Evolutionary conservation across 2,113 vertebrate genomes (phyloP).

Genomic region (Fulica atra): DNA sequence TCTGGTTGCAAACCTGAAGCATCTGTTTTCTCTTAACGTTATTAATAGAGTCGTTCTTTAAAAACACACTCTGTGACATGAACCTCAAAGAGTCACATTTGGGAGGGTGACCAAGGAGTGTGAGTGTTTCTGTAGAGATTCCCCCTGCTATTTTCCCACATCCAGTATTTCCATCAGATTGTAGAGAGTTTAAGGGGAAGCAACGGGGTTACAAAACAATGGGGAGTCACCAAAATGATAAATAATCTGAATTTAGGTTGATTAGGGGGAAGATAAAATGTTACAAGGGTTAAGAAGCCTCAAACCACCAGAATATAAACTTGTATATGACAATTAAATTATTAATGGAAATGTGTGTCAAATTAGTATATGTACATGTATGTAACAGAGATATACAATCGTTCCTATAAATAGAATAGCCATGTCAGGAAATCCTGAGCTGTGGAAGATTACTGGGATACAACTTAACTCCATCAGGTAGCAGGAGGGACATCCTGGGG

Average conservation of each 20-base stretch:
- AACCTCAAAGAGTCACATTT: neutral
- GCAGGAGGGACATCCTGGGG: neutral
- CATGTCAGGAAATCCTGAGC: neutral
- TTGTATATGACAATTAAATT: neutral
- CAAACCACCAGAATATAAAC: neutral
- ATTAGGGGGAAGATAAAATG: neutral
- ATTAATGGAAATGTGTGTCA: neutral
- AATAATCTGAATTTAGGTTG: neutral
- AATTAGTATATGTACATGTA: neutral
- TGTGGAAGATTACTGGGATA: neutral
- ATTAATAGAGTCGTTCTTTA: neutral
- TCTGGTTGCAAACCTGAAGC: neutral
- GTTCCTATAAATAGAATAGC: neutral
- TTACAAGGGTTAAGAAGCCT: neutral
- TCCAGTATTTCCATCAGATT: neutral
- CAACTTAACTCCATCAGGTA: neutral
- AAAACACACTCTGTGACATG: fast-evolving
- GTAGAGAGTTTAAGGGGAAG: neutral
- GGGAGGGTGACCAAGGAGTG: neutral
- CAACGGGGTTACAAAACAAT: neutral
- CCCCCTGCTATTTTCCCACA: neutral
- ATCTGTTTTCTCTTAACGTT: slow-evolving; percentile 31
- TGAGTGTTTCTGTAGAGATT: neutral
- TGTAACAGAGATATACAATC: neutral
- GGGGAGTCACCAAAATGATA: neutral